Evolutionary conservation across 2,888 invertebrate genomes (phyloP).

Genomic region (Cyrtodaria siliqua): DNA sequence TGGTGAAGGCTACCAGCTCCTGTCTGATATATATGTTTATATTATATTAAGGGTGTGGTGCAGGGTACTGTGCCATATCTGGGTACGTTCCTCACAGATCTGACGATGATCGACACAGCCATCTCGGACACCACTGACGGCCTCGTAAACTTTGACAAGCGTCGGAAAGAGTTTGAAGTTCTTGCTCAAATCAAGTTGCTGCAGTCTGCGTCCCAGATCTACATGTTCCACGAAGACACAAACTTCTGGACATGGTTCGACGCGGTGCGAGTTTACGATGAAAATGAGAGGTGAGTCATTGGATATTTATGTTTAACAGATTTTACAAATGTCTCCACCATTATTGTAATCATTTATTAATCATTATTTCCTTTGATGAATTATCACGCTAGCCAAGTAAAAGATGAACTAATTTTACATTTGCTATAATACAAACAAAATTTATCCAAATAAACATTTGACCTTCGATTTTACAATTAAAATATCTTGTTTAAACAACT

Average conservation of each 20-base stretch:
- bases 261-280: conserved; percentile 95
- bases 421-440: too few species aligned
- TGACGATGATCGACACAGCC: conserved; percentile 99
- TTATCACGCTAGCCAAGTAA: too few species aligned
- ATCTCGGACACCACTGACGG: conserved; percentile 87
- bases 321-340: too few species aligned
- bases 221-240: conserved; percentile 94
- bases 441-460: too few species aligned
- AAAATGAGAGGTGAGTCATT: conserved; percentile 92
- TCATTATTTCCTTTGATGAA: too few species aligned
- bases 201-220: conserved; percentile 98
- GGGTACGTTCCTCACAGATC: conserved; percentile 98
- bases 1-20: too few species aligned
- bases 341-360: too few species aligned
- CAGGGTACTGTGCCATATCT: conserved; percentile 98
- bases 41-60: conserved; percentile 74
- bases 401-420: too few species aligned
- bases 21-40: background rate
- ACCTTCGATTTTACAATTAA: too few species aligned
- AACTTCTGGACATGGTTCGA: conserved; percentile 98
- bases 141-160: conserved; percentile 99
- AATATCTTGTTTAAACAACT: too few species aligned
- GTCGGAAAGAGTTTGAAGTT: conserved; percentile 99
- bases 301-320: background rate
- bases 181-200: conserved; percentile 97